Evolutionary conservation across 2,113 vertebrate species (phyloP).

Genomic region (Megalops atlanticus): DNA sequence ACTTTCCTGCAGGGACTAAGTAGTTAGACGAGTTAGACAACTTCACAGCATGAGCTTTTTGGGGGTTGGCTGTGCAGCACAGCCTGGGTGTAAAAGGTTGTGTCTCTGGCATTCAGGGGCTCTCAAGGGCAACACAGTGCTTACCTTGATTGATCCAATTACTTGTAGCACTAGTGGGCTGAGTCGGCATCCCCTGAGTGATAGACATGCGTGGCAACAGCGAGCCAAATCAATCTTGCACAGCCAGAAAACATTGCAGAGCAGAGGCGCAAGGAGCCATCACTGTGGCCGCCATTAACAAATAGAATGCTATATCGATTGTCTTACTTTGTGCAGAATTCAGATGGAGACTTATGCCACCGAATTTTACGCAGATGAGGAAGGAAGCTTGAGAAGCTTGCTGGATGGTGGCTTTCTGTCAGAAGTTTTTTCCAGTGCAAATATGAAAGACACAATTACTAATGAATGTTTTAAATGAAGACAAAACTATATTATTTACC

Average conservation of each 20-base stretch:
- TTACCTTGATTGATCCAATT: constrained; percentile 30
- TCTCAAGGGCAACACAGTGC: constrained; percentile 29
- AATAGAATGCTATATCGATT: constrained; percentile 24
- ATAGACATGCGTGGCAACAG: constrained; percentile 25
- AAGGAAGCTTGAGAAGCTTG: constrained; percentile 1
- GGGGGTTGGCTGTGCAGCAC: constrained; percentile 19
- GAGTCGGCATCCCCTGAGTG: constrained; percentile 26
- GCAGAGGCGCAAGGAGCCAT: constrained; percentile 6
- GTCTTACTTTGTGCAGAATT: constrained; percentile 32
- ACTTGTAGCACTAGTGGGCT: constrained; percentile 25
- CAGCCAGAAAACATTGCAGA: constrained; percentile 19
- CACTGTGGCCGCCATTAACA: constrained; percentile 17
- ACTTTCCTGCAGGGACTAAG: constrained; percentile 2
- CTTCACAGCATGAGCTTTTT: constrained; percentile 6
- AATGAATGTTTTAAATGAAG: constrained; percentile 11
- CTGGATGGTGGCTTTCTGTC: neutral
- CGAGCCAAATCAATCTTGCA: constrained; percentile 27
- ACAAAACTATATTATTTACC: constrained; percentile 9
- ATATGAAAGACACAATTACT: constrained; percentile 28
- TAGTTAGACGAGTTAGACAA: constrained; percentile 9
- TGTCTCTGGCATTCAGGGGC: constrained; percentile 23
- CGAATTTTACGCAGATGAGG: constrained; percentile 9
- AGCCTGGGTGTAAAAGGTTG: constrained; percentile 17
- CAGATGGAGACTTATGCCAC: constrained; percentile 22
- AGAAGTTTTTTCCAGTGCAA: constrained; percentile 19